Evolutionary conservation across 2,113 vertebrate species (phyloP), one percentile per base, ranked within the genome.

Genomic region (Paracanthobrama guichenoti): DNA sequence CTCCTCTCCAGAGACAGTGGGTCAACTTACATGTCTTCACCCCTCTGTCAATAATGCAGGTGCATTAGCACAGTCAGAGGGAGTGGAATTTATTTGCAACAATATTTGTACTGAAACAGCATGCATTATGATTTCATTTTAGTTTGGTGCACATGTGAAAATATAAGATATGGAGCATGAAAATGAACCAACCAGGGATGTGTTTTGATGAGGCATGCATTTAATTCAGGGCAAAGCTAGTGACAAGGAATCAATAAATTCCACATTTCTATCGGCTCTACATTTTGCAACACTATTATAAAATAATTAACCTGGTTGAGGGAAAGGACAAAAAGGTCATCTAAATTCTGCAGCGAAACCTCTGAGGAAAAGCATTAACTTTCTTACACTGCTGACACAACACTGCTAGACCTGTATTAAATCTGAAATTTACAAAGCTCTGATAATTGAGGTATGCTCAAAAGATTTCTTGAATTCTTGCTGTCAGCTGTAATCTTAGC

Each of bases 401-500:
- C 64, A 62, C 50, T 81, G 48, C 60, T 72, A 35, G 46, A 80
- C 20, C 42, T 66, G 60, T 22, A 24, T 42, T 79, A 55, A 83
- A 73, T 64, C 24, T 26, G 18, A 31, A 53, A 26, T 86, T 84
- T 86, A 87, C 90, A 90, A 93, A 89, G 91, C 90, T 91, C 90
- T 88, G 2, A 78, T 28, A 87, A 90, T 89, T 85, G 83, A 55
- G 28, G 57, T 78, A 82, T 78, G 59, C 75, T 67, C 35, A 89
- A 91, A 89, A 85, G 88, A 88, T 86, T 84, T 7, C 48, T 85
- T 87, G 74, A 84, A 87, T 87, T 91, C 84, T 84, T 62, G 92
- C 91, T 92, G 93, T 88, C 85, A 92, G 92, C 92, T 93, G 91
- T 91, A 93, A 93, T 91, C 86, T 2, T 35, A 86, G 92, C 90